Base-by-base conservation (phyloP, 2,797 vertebrate species). In the Vespertilio murinus region DNA sequence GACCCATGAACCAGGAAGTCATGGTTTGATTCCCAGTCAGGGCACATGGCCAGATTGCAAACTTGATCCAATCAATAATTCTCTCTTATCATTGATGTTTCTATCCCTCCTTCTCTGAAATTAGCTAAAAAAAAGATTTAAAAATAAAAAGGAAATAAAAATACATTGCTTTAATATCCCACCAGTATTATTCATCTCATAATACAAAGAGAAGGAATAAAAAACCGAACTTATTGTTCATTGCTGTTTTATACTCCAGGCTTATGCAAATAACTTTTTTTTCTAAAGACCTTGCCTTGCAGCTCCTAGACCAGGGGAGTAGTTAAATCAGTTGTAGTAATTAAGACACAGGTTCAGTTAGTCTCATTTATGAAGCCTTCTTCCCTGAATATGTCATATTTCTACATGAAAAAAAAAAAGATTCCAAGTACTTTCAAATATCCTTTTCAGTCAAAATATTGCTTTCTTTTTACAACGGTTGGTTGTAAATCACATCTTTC, bases 361-460 rank as follows among this genome's bases (percentile, higher is more conserved):
- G 17, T 28, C 30, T 86, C 90, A 7, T 47, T 93, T 25, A 52
- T 69, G 16, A 71, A 88, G 70, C 2, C 54, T 47, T 67, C 35
- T 65, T 87, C 54, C 10, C 45, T 25, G n/a, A 69, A 71, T 79
- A 47, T 71, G n/a, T 33, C n/a, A n/a, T 33, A 94, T 23, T 79
- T 25, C 10, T 67, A 10, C 33, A 82, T 75, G 8, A 61, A 65
- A 65, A 64, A 59, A 33, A 82, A 87, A 67, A 64, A 69, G 16
- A 59, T 67, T 74, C 70, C 61, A 83, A 91, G 64, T 59, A 25
- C 23, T 73, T 90, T 85, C 54, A 78, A 45, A 30, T 23, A 28
- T 42, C 23, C 85, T 74, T 81, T 83, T n/a, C 30, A 94, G 83
- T 3, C 45, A 84, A 87, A 86, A 69, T 90, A 67, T 67, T 20